Evolutionary conservation across 1,140 invertebrate genomes (phyloP).

Genomic region (Chionoecetes opilio): DNA sequence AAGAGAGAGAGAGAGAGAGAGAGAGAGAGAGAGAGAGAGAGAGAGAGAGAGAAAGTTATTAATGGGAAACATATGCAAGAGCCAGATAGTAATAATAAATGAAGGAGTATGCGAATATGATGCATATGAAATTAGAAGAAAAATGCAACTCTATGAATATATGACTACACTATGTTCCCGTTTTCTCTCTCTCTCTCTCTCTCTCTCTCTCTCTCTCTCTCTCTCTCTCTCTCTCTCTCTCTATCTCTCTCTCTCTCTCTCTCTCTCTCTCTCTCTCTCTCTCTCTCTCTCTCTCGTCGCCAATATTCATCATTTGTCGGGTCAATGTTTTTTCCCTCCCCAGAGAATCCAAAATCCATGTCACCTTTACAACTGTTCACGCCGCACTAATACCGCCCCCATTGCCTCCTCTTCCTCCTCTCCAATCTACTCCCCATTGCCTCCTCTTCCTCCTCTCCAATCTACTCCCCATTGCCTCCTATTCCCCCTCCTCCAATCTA

Average conservation of each 20-base stretch:
- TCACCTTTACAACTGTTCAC: neutral
- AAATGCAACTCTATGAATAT: neutral
- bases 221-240: neutral
- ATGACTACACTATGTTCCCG: neutral
- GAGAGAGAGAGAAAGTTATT: neutral
- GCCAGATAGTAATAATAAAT: no score
- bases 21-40: neutral
- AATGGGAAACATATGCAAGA: no score
- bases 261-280: slow-evolving; percentile 40
- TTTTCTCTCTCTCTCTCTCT: slow-evolving; percentile 52
- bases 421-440: neutral
- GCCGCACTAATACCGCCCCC: neutral
- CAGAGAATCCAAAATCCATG: no score
- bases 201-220: slow-evolving; percentile 27
- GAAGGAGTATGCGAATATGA: neutral
- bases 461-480: neutral
- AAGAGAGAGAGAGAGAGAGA: neutral
- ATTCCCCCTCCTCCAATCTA: neutral
- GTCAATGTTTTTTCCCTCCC: no score
- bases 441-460: neutral
- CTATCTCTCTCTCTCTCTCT: slow-evolving; percentile 33
- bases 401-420: neutral
- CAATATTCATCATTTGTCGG: no score
- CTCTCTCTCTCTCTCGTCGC: neutral
- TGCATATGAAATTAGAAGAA: neutral